A percentile compares a stretch with the other conserved stretches of the same genome.
Conservation (phyloP, 2,888 invertebrate genomes). For the Eupelmus urozonus region DNA sequence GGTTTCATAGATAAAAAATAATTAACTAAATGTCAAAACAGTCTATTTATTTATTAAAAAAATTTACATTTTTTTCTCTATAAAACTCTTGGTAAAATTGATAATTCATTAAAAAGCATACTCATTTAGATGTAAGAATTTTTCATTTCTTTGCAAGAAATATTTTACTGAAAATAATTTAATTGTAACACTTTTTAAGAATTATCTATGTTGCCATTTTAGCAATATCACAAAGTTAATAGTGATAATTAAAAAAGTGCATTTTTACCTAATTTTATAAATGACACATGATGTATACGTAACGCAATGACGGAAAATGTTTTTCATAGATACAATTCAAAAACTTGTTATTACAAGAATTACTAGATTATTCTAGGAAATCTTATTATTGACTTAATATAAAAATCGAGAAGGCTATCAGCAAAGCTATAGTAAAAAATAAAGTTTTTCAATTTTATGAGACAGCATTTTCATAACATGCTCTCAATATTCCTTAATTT, state of each 20-base stretch:
- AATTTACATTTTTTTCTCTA: conserved; percentile 35
- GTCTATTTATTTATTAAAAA: conserved; percentile 50
- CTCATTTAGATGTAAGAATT: conserved; percentile 29
- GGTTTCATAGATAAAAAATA: conserved; percentile 72
- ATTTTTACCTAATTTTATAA: conserved; percentile 45
- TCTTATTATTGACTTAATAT: conserved; percentile 24
- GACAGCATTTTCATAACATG: too few species aligned
- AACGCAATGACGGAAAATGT: conserved; percentile 43
- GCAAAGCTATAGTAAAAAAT: too few species aligned
- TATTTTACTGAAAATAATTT: conserved; percentile 32
- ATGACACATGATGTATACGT: conserved; percentile 42
- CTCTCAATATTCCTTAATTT: too few species aligned
- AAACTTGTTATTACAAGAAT: conserved; percentile 38
- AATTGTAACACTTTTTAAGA: conserved; percentile 42
- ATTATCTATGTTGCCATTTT: conserved; percentile 29
- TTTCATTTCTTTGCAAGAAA: conserved; percentile 36
- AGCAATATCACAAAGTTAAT: conserved; percentile 50
- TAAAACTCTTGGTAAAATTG: conserved; percentile 31
- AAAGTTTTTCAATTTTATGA: too few species aligned
- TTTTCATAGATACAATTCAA: conserved; percentile 36
- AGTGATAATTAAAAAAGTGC: conserved; percentile 31
- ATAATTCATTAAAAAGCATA: conserved; percentile 41
- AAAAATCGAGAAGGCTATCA: too few species aligned
- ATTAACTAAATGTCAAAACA: conserved; percentile 60
- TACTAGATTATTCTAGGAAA: conserved; percentile 24